Evolutionary conservation across 1,140 invertebrate genomes (phyloP).

Genomic region (Drosophila pseudoobscura): DNA sequence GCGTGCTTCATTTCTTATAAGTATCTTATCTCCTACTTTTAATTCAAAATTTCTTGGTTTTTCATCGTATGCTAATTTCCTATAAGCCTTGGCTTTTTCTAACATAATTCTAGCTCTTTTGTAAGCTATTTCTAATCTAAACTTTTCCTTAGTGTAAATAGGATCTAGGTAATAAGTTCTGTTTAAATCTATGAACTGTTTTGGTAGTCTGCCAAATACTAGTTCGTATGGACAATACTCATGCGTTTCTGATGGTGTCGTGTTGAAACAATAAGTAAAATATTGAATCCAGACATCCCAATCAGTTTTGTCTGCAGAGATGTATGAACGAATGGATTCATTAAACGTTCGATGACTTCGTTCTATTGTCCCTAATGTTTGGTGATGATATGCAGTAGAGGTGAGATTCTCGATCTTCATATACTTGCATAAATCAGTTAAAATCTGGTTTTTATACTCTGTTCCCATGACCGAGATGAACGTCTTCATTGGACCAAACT

Average conservation of each 20-base stretch:
- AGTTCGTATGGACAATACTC: slow-evolving; percentile 47
- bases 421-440: slow-evolving; percentile 33
- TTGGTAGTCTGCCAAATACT: slow-evolving; percentile 13
- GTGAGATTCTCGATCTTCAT: slow-evolving; percentile 23
- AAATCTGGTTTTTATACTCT: slow-evolving; percentile 44
- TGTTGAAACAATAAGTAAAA: slow-evolving; percentile 22
- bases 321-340: slow-evolving; percentile 26
- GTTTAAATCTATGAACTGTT: slow-evolving; percentile 1
- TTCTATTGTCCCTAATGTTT: slow-evolving; percentile 29
- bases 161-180: neutral
- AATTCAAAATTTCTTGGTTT: too few species aligned
- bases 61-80: neutral
- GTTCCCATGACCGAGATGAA: slow-evolving; percentile 5
- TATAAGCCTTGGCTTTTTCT: neutral
- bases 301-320: slow-evolving; percentile 22
- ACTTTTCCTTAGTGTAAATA: slow-evolving; percentile 11
- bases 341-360: slow-evolving; percentile 29
- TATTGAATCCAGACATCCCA: slow-evolving; percentile 41
- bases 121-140: slow-evolving; percentile 7
- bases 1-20: too few species aligned
- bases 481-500: slow-evolving; percentile 23
- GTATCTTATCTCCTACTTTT: too few species aligned
- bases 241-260: slow-evolving; percentile 23
- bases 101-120: slow-evolving; percentile 1
- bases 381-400: slow-evolving; percentile 38